Percentiles rank a stretch among this genome's conserved stretches.
phyloP scores from a whole-genome alignment of 1,140 invertebrate genomes.

The Tetramorium parvispinum region DNA sequence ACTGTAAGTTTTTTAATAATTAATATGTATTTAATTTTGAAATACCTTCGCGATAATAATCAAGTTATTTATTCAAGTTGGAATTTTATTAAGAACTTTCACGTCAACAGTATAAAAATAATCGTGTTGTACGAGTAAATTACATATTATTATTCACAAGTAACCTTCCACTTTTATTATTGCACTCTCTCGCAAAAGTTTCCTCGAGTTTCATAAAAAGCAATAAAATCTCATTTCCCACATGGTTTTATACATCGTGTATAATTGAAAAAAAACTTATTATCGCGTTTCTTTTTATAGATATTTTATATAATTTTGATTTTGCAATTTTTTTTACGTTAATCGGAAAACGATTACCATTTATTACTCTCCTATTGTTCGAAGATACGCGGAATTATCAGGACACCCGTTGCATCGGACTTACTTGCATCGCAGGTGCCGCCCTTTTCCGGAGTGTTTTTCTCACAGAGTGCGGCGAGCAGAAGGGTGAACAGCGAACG shows the following conservation, averaged over 20 bases:
- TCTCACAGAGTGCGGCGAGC: conserved; percentile 60
- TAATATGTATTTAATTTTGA: background rate
- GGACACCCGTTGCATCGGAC: conserved; percentile 70
- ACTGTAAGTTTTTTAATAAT: background rate
- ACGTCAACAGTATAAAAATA: background rate
- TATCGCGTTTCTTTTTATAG: background rate
- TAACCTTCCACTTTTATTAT: background rate
- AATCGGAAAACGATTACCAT: background rate
- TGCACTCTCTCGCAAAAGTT: background rate
- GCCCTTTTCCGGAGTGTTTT: conserved; percentile 79
- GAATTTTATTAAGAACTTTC: background rate
- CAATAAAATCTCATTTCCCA: background rate
- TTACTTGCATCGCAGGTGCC: conserved; percentile 78
- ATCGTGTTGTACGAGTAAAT: background rate
- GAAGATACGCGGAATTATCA: background rate
- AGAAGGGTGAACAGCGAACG: conserved; percentile 61
- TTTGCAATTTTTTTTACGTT: background rate
- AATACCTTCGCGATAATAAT: background rate
- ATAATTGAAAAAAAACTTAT: background rate
- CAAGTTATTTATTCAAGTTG: background rate
- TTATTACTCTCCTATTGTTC: background rate
- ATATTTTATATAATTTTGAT: background rate
- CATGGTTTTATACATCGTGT: background rate
- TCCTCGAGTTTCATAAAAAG: background rate
- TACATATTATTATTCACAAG: background rate